phyloP scores from a whole-genome alignment of 2,888 invertebrate species.

The Cephus spinipes region DNA sequence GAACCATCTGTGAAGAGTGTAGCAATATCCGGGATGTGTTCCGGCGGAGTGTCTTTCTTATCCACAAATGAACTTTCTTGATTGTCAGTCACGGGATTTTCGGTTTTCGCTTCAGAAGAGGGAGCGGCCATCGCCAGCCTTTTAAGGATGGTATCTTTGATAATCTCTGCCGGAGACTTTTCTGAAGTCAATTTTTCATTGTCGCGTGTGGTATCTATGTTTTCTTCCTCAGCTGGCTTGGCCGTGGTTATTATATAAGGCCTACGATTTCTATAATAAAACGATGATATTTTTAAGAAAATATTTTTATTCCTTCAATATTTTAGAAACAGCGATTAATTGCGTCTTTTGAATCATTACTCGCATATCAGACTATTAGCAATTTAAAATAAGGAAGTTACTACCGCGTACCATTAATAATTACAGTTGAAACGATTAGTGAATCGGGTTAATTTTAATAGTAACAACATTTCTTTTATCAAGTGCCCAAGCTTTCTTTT shows the following conservation, averaged over 20 bases:
- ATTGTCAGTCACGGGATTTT: not conserved
- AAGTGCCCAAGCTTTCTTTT: too few species aligned
- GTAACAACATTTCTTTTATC: too few species aligned
- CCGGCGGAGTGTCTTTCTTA: slow-evolving; percentile 64
- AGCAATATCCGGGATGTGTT: slow-evolving; percentile 72
- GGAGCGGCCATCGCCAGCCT: slow-evolving; percentile 47
- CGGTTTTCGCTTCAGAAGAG: slow-evolving; percentile 26
- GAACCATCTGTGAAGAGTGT: slow-evolving; percentile 72
- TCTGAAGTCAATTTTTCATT: slow-evolving; percentile 23
- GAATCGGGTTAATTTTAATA: too few species aligned
- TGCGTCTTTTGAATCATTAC: too few species aligned
- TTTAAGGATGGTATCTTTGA: slow-evolving; percentile 53
- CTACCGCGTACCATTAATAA: too few species aligned
- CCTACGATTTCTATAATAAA: slow-evolving; percentile 51
- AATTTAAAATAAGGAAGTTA: too few species aligned
- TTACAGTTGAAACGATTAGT: too few species aligned
- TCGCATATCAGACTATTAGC: too few species aligned
- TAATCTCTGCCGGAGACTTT: slow-evolving; percentile 23
- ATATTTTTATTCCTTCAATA: too few species aligned
- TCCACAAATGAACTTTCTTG: slow-evolving; percentile 58
- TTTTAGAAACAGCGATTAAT: too few species aligned
- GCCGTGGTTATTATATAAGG: slow-evolving; percentile 62
- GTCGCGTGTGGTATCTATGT: slow-evolving; percentile 14
- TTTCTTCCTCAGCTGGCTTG: slow-evolving; percentile 42
- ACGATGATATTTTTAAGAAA: too few species aligned